Evolutionary conservation across 2,113 vertebrate species (phyloP), one percentile per base, ranked within the genome.

Genomic region (Struthio camelus): DNA sequence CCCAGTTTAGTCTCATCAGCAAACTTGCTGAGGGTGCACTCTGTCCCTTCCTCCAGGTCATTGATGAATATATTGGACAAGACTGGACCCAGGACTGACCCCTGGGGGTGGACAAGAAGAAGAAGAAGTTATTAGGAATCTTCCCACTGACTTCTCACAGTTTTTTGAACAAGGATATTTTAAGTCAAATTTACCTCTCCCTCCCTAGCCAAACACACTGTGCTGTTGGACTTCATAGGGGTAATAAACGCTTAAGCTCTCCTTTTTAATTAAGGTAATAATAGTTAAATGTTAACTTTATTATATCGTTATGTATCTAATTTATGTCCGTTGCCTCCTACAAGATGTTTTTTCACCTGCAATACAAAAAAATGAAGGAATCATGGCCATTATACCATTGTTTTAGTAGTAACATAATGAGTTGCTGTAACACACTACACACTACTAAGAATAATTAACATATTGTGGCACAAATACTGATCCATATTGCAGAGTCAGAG

Each of bases 391-490:
- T 71, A 44, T 72, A n/a, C 8, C 24, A 58, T 53, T 89, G 58
- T 14, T 70, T 85, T 69, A 82, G 72, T 16, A 92, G 23, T 17
- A 90, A 81, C 4, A 53, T 48, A 87, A 81, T 75, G 38, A 92
- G 81, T 51, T 76, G 54, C 64, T 82, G 32, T 85, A 91, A 76
- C 12, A 80, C 11, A 85, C 90, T 81, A 81, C 90, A 83, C 78
- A 36, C 9, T 50, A 69, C 76, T 92, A 71, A 78, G 48, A 85
- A 30, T 76, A 89, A 76, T 80, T 95, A 85, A 87, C 69, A 70
- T 76, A 65, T 53, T 92, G 22, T 82, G 48, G 27, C 30, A 94
- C 56, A 79, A 83, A 86, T 90, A 95, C 94, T 70, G 19, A 94
- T 92, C 9, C 42, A 81, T 23, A 34, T 87, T 85, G 76, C 16